Evolutionary conservation across 2,113 vertebrate species (phyloP).

Genomic region (Clarias macrocephalus): DNA sequence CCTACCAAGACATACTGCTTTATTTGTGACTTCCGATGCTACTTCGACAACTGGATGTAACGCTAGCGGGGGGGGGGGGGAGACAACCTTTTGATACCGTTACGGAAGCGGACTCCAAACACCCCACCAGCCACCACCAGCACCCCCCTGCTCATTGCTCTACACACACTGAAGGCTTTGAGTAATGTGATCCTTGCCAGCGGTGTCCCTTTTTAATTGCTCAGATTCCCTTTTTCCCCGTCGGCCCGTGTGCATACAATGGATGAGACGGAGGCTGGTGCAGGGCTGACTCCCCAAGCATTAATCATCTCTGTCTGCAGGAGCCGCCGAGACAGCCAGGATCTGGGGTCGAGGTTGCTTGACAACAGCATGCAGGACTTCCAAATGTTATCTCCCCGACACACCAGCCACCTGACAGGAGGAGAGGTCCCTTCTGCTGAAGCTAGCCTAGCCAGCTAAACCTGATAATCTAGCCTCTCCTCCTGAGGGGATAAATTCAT

Average conservation of each 20-base stretch:
- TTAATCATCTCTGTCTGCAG: conserved; percentile 65
- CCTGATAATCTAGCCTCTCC: conserved; percentile 43
- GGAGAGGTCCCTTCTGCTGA: conserved; percentile 53
- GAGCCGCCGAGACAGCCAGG: conserved; percentile 42
- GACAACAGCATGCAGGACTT: conserved; percentile 62
- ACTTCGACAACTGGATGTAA: conserved; percentile 30
- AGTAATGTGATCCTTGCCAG: conserved; percentile 59
- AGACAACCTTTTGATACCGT: conserved; percentile 34
- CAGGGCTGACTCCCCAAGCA: conserved; percentile 51
- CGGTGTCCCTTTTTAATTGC: conserved; percentile 64
- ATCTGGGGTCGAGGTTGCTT: conserved; percentile 61
- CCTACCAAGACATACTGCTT: conserved; percentile 28
- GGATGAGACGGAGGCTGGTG: conserved; percentile 44
- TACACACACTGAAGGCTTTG: conserved; percentile 44
- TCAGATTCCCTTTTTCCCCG: conserved; percentile 61
- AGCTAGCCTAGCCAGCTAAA: conserved; percentile 43
- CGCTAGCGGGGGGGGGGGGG: neutral
- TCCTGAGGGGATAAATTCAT: conserved; percentile 47
- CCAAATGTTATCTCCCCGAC: conserved; percentile 57
- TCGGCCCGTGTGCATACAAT: conserved; percentile 52
- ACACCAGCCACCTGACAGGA: conserved; percentile 51
- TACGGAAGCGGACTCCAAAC: neutral
- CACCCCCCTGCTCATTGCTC: neutral
- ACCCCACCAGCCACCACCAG: neutral
- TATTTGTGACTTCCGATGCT: conserved; percentile 28